Base-by-base conservation (phyloP, 2,797 vertebrate species). In the Enoplosus armatus region DNA sequence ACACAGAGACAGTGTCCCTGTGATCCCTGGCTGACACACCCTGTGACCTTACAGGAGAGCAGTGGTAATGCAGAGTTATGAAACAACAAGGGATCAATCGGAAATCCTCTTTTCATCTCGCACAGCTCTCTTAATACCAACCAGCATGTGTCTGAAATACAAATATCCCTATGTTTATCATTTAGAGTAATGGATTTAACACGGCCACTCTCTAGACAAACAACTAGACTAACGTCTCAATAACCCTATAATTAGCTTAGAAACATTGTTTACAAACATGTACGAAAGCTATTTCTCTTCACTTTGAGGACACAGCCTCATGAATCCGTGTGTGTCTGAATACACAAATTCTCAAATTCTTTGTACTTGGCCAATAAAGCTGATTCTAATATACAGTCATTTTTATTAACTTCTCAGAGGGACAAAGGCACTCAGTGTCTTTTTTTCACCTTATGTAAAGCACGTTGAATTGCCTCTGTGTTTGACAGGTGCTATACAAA, bases 21-120 rank as follows among this genome's bases (percentile, higher is more conserved):
- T 87, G 89, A 90, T 87, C 83, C 76, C 68, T 56, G 65, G 72
- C 76, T 87, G 86, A 87, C 80, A 73, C 73, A 55, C 75, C 65
- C 78, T 54, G 64, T 85, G 88, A 88, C 87, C 82, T 83, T 54
- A 75, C 75, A 67, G 24, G 33, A 63, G 53, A 76, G 39, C 75
- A 43, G 71, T 68, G 69, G 78, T 71, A 72, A 80, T 61, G 62
- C 74, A 69, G 66, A 78, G 72, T 84, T 84, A 85, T 47, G 55
- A 87, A 86, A 90, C 61, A 77, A 76, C 60, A 65, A 67, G 37
- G 70, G 79, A 84, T 89, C 88, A 87, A 84, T 80, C 22, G 18
- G 62, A 80, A 91, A 91, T 90, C 79, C 85, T 85, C 82, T 76
- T 79, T 85, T 66, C 41, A 56, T 67, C 50, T 22, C 35, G 33